Percentiles rank a stretch among this genome's conserved stretches.
These are phyloP conservation scores for Centropus unirufus DNA, from an alignment of 2,113 vertebrate species.

Conservation along the genomic window DNA sequence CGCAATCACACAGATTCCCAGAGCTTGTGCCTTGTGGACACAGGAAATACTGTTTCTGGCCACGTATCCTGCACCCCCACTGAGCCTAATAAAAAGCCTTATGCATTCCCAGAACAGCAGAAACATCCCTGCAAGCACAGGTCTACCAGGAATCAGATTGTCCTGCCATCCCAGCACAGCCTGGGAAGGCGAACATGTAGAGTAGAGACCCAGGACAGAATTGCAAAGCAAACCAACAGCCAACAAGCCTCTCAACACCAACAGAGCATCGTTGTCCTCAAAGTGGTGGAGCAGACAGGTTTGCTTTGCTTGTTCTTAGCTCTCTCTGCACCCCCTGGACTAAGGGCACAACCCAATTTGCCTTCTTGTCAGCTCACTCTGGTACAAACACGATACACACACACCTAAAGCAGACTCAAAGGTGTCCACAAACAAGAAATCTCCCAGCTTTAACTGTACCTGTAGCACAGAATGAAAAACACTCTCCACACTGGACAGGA, in stretches of 20 bases:
- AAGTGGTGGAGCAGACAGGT: not conserved
- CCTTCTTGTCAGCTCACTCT: not conserved
- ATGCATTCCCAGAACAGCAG: not conserved
- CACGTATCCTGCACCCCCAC: not conserved
- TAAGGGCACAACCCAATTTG: not conserved
- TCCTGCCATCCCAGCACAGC: not conserved
- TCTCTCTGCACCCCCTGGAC: not conserved
- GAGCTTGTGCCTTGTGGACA: not conserved
- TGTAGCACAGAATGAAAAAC: not conserved
- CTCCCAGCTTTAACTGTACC: not conserved
- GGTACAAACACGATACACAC: not conserved
- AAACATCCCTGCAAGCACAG: not conserved
- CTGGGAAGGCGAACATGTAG: not conserved
- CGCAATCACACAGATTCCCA: not conserved
- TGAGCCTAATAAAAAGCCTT: not conserved
- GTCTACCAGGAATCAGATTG: not conserved
- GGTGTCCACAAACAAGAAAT: not conserved
- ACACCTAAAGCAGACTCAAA: not conserved
- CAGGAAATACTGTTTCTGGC: not conserved
- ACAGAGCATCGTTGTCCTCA: not conserved
- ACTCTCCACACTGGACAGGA: not conserved
- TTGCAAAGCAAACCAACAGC: not conserved
- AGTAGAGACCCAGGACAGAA: not conserved
- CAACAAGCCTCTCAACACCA: not conserved
- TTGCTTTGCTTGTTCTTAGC: not conserved